Percentiles rank a stretch among this genome's conserved stretches.
These are phyloP conservation scores for Dipodomys spectabilis DNA, from an alignment of 2,113 vertebrate species.

Conservation along the genomic window DNA sequence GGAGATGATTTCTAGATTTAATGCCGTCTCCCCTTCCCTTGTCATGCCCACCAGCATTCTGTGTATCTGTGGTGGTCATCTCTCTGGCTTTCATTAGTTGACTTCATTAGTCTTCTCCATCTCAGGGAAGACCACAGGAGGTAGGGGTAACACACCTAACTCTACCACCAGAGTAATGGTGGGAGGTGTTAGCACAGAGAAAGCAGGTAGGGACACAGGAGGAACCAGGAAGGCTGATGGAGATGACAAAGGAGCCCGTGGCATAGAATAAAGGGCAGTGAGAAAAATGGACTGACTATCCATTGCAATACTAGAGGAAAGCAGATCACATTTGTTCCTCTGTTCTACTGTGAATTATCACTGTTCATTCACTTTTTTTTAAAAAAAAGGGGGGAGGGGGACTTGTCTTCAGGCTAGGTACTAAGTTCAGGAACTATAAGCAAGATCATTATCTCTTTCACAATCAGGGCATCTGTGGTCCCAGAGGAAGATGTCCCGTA, in stretches of 20 bases:
- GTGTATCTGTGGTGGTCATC: fast-evolving
- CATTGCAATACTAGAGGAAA: background rate
- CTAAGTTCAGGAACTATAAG: background rate
- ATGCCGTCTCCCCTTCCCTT: background rate
- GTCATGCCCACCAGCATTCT: background rate
- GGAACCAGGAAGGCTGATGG: fast-evolving
- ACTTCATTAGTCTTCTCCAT: background rate
- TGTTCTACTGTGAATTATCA: background rate
- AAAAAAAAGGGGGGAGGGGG: too few species aligned
- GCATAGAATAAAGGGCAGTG: background rate
- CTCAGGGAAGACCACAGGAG: background rate
- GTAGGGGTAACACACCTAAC: background rate
- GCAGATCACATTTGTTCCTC: background rate
- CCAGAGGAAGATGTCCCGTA: conserved; percentile 38
- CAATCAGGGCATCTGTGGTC: conserved; percentile 57
- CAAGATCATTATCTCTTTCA: conserved; percentile 45
- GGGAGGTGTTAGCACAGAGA: background rate
- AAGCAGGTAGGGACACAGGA: fast-evolving
- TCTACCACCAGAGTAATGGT: background rate
- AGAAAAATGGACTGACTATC: background rate
- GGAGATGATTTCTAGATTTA: background rate
- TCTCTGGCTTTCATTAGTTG: background rate
- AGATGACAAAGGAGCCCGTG: background rate
- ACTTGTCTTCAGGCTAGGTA: background rate
- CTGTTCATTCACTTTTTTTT: background rate